Evolutionary conservation across 2,113 vertebrate genomes (phyloP), one percentile per base, ranked within the genome.

Genomic region (Dicrurus megarhynchus): DNA sequence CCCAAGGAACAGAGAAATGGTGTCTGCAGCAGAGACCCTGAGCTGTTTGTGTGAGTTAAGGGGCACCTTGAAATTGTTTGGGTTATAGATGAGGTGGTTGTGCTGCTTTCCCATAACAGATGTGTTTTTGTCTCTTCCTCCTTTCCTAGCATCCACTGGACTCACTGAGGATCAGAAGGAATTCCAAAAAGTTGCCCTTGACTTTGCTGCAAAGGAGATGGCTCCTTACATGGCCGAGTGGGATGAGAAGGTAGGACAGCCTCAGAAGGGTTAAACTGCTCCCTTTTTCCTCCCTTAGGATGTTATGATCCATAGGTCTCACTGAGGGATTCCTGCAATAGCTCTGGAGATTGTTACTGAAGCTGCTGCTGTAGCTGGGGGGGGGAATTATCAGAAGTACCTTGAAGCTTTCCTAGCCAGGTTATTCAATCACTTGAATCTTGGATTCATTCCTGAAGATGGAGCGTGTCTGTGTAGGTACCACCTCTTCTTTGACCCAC

Each of bases 141-240:
- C 78, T 65, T 91, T 68, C 65, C 79, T 85, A 99, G 99, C 99
- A 67, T 98, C 99, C 8, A 4, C 97, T 1, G 99, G 99, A 73
- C 98, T 99, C 83, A 98, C 98, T 79, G 99, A 99, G 93, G 99
- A 99, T 67, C 99, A 99, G 96, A 99, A 98, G 92, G 99, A 99
- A 82, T 99, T 99, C 97, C 99, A 99, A 91, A 99, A 99, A 95
- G 98, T 99, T 84, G 99, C 99, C 47, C 98, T 99, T 93, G 98
- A 99, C 95, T 99, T 99, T 97, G 99, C 99, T 82, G 89, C 99
- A 93, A 99, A 98, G 85, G 99, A 99, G 97, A 99, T 99, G 99
- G 98, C 99, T 92, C 99, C 99, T 50, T 92, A 98, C 95, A 99
- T 99, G 99, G 98, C 99, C 0, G 98, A 99, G 84, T 99, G 99